phyloP scores from a whole-genome alignment of 2,113 vertebrate genomes.

The Morone chrysops region DNA sequence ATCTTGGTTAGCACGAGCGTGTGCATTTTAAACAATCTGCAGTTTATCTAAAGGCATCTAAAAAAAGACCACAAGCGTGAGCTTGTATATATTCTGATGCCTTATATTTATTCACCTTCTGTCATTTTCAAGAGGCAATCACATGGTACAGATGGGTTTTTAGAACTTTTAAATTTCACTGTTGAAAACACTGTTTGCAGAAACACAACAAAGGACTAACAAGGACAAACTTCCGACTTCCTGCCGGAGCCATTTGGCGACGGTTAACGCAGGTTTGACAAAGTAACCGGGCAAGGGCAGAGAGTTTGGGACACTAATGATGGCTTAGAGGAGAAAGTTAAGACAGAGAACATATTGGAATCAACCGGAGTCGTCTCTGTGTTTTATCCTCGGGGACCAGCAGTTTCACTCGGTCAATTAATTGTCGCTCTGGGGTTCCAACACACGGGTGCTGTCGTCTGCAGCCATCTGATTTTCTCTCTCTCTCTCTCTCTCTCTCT shows the following conservation, averaged over 20 bases:
- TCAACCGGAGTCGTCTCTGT: background rate
- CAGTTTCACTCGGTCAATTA: conserved; percentile 16
- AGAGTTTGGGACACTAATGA: conserved; percentile 33
- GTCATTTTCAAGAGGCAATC: background rate
- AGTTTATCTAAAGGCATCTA: background rate
- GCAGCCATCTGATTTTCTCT: background rate
- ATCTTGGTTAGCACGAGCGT: background rate
- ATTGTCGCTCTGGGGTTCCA: conserved; percentile 10
- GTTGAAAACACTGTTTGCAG: background rate
- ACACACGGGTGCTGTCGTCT: background rate
- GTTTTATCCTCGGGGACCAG: background rate
- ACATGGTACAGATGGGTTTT: background rate
- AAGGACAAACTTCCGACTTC: background rate
- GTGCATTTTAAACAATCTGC: background rate
- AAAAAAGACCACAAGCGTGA: background rate
- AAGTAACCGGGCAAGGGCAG: background rate
- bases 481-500: background rate
- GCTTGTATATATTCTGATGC: background rate
- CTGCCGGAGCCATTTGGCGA: background rate
- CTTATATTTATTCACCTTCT: background rate
- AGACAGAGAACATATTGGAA: conserved; percentile 36
- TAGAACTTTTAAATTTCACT: background rate
- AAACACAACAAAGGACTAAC: background rate
- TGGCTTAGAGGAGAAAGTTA: conserved; percentile 35
- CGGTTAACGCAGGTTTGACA: conserved; percentile 21